These are phyloP conservation scores for Papilio demoleus DNA, from an alignment of 2,888 invertebrate species.

Conservation along the genomic window DNA sequence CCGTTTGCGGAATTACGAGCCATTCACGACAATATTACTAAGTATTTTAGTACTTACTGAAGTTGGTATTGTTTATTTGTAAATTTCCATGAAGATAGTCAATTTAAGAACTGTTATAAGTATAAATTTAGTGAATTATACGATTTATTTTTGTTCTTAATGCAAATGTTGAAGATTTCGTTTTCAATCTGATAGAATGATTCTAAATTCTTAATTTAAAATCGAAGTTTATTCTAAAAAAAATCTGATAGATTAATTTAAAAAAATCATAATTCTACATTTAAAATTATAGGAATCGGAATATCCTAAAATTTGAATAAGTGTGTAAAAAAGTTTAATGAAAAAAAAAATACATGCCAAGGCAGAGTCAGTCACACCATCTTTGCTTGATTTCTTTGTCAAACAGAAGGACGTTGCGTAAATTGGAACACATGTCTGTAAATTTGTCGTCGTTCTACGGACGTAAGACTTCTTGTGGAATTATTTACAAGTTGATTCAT, in stretches of 20 bases:
- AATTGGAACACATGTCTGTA: constrained; percentile 22
- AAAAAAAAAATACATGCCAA: background rate
- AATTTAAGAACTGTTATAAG: no score
- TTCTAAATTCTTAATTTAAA: no score
- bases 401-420: constrained; percentile 21
- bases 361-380: background rate
- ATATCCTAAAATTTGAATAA: background rate
- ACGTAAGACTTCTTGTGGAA: background rate
- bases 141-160: background rate
- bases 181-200: no score
- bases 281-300: no score
- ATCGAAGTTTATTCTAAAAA: no score
- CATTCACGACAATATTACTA: constrained; percentile 2
- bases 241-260: no score
- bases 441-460: constrained; percentile 8
- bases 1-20: background rate
- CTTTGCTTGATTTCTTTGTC: constrained; percentile 1
- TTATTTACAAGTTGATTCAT: constrained; percentile 21
- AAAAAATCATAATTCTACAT: no score
- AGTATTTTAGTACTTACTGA: constrained; percentile 1
- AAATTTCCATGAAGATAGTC: background rate
- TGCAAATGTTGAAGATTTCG: no score
- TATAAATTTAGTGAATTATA: no score
- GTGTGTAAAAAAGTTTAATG: background rate
- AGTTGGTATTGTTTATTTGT: constrained; percentile 3